Conservation (phyloP, 2,888 invertebrate species). For the Crioceris asparagi region DNA sequence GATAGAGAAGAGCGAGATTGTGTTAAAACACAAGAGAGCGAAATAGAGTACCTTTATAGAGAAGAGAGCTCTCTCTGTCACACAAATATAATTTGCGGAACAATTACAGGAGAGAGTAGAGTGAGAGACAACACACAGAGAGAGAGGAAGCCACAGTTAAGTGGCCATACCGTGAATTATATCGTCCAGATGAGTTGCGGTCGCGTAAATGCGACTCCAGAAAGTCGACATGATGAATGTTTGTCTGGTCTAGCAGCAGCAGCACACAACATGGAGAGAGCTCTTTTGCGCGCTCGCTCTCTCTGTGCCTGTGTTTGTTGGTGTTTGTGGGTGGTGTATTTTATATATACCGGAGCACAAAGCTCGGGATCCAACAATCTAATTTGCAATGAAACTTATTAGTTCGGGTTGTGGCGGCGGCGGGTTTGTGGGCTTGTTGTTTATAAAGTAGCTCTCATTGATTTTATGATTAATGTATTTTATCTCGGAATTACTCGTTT, state of each 20-base stretch:
- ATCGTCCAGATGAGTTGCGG: no score
- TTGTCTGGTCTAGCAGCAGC: no score
- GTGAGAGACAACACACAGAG: no score
- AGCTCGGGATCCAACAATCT: constrained; percentile 38
- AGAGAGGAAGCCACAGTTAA: constrained; percentile 37
- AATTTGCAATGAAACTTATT: constrained; percentile 41
- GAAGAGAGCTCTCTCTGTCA: constrained; percentile 21
- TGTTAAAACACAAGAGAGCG: neutral
- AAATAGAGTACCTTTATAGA: constrained; percentile 26
- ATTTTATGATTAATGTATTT: constrained; percentile 31
- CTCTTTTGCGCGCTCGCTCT: no score
- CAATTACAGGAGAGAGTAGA: constrained; percentile 38
- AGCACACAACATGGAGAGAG: no score
- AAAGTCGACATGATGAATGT: no score
- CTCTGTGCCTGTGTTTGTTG: no score
- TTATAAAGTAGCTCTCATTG: constrained; percentile 33
- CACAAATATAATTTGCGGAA: constrained; percentile 39
- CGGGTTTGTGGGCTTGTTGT: constrained; percentile 19
- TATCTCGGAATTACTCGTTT: no score
- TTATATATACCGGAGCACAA: constrained; percentile 38
- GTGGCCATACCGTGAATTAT: constrained; percentile 35
- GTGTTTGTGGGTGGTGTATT: no score
- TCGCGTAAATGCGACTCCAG: no score
- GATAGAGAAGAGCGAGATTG: neutral
- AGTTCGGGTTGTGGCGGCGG: constrained; percentile 34